Evolutionary conservation across 2,113 vertebrate species (phyloP).

Genomic region (Neogobius melanostomus): DNA sequence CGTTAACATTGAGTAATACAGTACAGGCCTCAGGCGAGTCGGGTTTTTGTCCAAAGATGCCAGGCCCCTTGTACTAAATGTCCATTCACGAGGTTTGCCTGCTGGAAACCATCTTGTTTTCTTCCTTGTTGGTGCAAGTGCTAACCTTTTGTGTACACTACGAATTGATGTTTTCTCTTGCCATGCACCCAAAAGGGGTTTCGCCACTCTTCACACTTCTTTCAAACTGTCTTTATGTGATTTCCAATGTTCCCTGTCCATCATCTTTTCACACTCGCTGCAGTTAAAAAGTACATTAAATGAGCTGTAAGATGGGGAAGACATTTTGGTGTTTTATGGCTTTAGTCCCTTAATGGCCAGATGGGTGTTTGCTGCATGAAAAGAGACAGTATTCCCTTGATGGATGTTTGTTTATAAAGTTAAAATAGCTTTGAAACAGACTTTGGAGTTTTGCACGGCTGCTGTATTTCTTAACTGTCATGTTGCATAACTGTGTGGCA

Average conservation of each 20-base stretch:
- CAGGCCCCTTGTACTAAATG: constrained; percentile 30
- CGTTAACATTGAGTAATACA: too few species aligned
- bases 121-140: not conserved
- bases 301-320: constrained; percentile 8
- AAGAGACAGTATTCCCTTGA: not conserved
- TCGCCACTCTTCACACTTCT: constrained; percentile 12
- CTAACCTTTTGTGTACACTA: constrained; percentile 14
- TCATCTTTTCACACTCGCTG: not conserved
- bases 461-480: too few species aligned
- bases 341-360: constrained; percentile 9
- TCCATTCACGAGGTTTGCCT: constrained; percentile 6
- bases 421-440: not conserved
- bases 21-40: too few species aligned
- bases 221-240: not conserved
- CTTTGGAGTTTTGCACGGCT: not conserved
- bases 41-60: constrained; percentile 29
- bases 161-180: not conserved
- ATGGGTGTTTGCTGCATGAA: constrained; percentile 7
- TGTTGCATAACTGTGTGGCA: too few species aligned
- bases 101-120: not conserved
- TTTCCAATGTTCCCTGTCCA: not conserved
- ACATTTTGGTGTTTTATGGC: constrained; percentile 1
- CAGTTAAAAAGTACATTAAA: constrained; percentile 8
- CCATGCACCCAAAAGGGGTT: constrained; percentile 2
- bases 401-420: not conserved